A percentile compares a stretch with the other conserved stretches of the same genome.
phyloP scores from a whole-genome alignment of 2,113 vertebrate genomes.

The Falco punctatus region DNA sequence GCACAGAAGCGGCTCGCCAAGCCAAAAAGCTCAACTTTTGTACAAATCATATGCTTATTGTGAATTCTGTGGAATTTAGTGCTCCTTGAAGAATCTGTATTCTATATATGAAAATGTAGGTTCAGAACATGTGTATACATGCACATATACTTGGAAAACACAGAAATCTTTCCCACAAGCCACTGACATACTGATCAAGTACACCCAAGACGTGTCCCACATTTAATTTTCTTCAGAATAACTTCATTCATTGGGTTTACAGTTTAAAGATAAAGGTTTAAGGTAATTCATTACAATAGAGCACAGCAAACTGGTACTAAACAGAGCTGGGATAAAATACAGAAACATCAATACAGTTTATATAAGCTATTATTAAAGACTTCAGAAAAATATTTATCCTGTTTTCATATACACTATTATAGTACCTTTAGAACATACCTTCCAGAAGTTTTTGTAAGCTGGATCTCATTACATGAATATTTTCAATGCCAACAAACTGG shows the following conservation, averaged over 20 bases:
- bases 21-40: background rate
- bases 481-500: slow-evolving; percentile 99
- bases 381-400: background rate
- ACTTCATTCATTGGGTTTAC: background rate
- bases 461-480: slow-evolving; percentile 97
- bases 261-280: background rate
- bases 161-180: background rate
- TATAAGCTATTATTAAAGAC: background rate
- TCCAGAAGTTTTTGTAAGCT: slow-evolving; percentile 95
- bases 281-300: background rate
- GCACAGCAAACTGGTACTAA: background rate
- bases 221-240: background rate
- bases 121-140: background rate
- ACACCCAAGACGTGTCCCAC: background rate
- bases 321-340: background rate
- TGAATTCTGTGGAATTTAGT: background rate
- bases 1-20: background rate
- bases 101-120: background rate
- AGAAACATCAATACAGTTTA: background rate
- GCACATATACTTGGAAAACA: background rate
- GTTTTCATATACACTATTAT: background rate
- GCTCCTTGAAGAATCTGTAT: background rate
- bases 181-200: background rate
- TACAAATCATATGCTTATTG: background rate
- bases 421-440: slow-evolving; percentile 78